These are phyloP conservation scores for Patella pellucida DNA, from an alignment of 2,888 invertebrate species.

Conservation along the genomic window DNA sequence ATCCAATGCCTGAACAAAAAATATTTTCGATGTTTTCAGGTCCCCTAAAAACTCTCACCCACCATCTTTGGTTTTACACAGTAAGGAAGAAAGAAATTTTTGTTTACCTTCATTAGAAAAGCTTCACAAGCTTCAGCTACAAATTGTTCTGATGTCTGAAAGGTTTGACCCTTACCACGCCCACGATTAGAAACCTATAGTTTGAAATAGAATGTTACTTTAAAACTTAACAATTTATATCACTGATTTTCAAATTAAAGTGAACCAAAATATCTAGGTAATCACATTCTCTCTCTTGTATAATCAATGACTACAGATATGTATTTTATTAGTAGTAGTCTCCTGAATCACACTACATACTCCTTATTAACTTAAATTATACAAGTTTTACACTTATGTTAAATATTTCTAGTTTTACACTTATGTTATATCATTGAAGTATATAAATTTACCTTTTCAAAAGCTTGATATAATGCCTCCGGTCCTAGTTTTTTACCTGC, in stretches of 20 bases:
- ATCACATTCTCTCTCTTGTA: not conserved
- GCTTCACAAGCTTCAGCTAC: slow-evolving; percentile 53
- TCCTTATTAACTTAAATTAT: too few species aligned
- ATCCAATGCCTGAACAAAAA: too few species aligned
- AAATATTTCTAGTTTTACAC: too few species aligned
- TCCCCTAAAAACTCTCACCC: too few species aligned
- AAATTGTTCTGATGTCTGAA: slow-evolving; percentile 57
- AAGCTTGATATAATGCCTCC: slow-evolving; percentile 53
- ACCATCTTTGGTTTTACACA: too few species aligned
- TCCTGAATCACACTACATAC: too few species aligned
- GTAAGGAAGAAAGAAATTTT: not conserved
- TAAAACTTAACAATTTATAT: too few species aligned
- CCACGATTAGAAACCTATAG: too few species aligned
- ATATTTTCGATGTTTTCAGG: too few species aligned
- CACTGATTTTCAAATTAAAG: not conserved
- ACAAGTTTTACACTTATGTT: too few species aligned
- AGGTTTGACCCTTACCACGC: slow-evolving; percentile 37
- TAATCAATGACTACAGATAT: not conserved
- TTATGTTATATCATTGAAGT: not conserved
- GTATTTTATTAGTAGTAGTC: too few species aligned
- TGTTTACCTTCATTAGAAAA: slow-evolving; percentile 56
- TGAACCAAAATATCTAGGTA: not conserved
- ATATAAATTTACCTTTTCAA: slow-evolving; percentile 51
- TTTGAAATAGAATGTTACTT: too few species aligned
- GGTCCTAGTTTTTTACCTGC: slow-evolving; percentile 60